These are phyloP conservation scores for Phymanthus crucifer DNA, from an alignment of 92 coral and sea anemone genomes.

Conservation along the genomic window DNA sequence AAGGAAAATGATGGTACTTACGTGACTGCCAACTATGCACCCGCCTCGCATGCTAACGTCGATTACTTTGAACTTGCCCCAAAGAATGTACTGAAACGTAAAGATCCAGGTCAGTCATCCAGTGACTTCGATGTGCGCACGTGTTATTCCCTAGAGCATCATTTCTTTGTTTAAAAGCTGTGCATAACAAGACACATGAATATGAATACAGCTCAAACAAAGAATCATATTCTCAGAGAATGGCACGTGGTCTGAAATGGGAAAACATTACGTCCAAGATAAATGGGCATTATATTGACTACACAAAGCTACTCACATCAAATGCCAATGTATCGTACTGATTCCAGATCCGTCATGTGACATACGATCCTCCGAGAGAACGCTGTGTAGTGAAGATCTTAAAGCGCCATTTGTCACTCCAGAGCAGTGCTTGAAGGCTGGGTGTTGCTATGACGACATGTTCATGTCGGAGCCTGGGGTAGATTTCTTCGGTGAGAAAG, in stretches of 20 bases:
- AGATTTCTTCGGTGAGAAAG: constrained; percentile 21
- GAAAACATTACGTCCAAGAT: no score
- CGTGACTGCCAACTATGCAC: constrained; percentile 57
- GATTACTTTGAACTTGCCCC: constrained; percentile 36
- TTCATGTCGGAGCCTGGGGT: constrained; percentile 47
- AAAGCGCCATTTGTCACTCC: constrained; percentile 57
- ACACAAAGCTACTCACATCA: no score
- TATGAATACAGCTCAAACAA: no score
- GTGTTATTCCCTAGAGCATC: no score
- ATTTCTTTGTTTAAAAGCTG: no score
- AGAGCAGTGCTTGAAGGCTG: constrained; percentile 39
- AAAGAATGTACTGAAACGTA: constrained; percentile 33
- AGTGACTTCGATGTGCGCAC: no score
- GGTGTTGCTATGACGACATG: constrained; percentile 70
- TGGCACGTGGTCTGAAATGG: no score
- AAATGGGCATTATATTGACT: no score
- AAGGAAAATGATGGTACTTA: constrained; percentile 49
- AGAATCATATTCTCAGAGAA: no score
- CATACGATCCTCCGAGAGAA: constrained; percentile 36
- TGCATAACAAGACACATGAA: no score
- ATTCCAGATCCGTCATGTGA: constrained; percentile 41
- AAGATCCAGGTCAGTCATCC: constrained; percentile 28
- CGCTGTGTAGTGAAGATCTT: constrained; percentile 19
- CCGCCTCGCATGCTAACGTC: constrained; percentile 46
- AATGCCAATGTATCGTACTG: not conserved